Evolutionary conservation across 2,888 invertebrate species (phyloP), one percentile per base, ranked within the genome.

Genomic region (Amphipoea lucens): DNA sequence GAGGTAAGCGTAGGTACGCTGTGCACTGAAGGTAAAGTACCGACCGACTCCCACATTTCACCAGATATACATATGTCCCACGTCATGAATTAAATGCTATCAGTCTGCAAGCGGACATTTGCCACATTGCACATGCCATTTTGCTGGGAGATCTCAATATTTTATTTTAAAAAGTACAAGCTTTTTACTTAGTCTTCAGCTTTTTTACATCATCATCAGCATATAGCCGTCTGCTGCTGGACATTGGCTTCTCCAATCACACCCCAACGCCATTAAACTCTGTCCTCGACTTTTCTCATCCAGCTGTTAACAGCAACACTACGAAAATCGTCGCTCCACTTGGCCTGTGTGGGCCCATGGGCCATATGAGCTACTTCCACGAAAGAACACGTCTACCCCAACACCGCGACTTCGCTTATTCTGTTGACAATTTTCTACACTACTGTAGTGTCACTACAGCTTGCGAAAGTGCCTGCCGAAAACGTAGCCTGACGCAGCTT

Each of bases 61-160:
- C 5, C 17, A 7, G 57, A 17, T 42, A 75, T 48, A 48, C 29
- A 29, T 29, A 57, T 36, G 29, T 82, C 11, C 23, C 36, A 23
- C 48, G 17, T 48, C 20, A 79, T 65, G n/a, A 40, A 51, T 76
- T 42, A 42, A 42, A 76, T 60, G n/a, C 57, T 12, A 60, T 83
- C 79, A 79, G 79, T 79, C 48, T 79, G 63, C 57, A 57, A 65
- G 4, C 6, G 54, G 23, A 57, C 40, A 40, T 63, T 65, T 57
- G 65, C 6, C 40, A 29, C 14, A 79, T 65, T 79, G 76, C 79
- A 79, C 79, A 83, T 76, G 57, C 83, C 45, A 57, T 65, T 82
- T 79, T 65, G 48, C 20, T 48, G 51, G 20, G 11, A n/a, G 17
- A 29, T 48, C 23, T 6, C 9, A 36, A 62, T 78, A 36, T 23